Evolutionary conservation across 2,888 invertebrate genomes (phyloP), one percentile per base, ranked within the genome.

Genomic region (Agelastica alni): DNA sequence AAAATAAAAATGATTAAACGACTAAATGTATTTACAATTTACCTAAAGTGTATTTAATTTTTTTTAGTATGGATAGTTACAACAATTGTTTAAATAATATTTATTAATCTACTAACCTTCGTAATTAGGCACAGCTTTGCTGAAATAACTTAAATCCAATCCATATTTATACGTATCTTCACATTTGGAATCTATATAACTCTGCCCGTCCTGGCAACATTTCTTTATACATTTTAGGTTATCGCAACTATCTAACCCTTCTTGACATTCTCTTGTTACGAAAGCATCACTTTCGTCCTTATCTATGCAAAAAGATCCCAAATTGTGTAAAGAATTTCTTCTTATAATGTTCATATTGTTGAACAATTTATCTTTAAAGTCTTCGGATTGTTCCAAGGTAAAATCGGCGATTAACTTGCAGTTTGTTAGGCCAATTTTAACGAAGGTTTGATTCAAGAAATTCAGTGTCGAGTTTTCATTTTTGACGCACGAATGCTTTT

Each of bases 191-290:
- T 65, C 63, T 6, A 70, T 71, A 53, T 72, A 83, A 62, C 82
- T 80, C 32, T 81, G 66, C n/a, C 82, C 83, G 18, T 80, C 73
- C 1, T 80, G 80, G 62, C 83, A 83, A 61, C 83, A 83, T 67
- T 83, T 83, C 47, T 77, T 78, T 1, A 82, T 58, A 59, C 82
- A 80, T 58, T 61, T 66, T 16, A 61, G 62, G 2, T 37, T 20
- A 3, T 65, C 60, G 34, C 72, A 72, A 46, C 66, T 39, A 3
- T 64, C 54, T 7, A 61, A 59, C 34, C 63, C 51, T 4, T 61
- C 55, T 18, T 59, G 58, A 49, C 72, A 73, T 36, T 64, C 44
- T 41, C 72, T 63, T 6, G 68, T 45, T 10, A 69, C 57, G 22
- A 62, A 61, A n/a, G 48, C 20, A 2, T 55, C 53, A 1, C 56